Conservation (phyloP, 2,113 vertebrate genomes). For the Candoia aspera region DNA sequence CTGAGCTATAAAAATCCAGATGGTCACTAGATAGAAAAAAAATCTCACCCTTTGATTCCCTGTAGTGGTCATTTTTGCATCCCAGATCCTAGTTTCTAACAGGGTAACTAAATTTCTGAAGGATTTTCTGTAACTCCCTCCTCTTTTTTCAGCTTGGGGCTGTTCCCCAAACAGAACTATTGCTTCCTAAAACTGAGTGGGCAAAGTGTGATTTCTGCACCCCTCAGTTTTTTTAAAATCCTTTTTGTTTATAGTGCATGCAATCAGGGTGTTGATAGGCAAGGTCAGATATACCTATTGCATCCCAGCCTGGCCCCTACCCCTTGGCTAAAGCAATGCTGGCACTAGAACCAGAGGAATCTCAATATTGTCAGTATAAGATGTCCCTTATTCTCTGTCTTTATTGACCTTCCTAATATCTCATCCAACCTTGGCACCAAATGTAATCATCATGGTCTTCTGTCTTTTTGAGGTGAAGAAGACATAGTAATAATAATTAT, state of each 20-base stretch:
- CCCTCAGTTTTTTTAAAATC: not conserved
- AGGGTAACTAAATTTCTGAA: no score
- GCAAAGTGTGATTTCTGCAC: not conserved
- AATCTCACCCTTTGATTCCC: no score
- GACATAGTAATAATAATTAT: no score
- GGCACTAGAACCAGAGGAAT: conserved; percentile 2
- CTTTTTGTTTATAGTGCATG: not conserved
- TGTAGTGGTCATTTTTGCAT: no score
- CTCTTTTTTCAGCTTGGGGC: not conserved
- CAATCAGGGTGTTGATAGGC: not conserved
- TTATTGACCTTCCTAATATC: conserved; percentile 8
- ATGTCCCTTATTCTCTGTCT: conserved; percentile 1
- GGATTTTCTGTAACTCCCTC: not conserved
- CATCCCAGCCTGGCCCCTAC: not conserved
- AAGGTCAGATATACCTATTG: conserved; percentile 11
- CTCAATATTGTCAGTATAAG: conserved; percentile 7
- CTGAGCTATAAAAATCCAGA: no score
- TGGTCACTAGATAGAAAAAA: no score
- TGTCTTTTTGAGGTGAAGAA: no score
- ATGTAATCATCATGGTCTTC: no score
- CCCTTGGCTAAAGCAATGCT: conserved; percentile 13
- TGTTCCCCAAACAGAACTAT: not conserved
- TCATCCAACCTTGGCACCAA: no score
- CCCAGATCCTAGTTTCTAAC: no score
- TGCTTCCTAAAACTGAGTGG: not conserved